Evolutionary conservation across 2,113 vertebrate species (phyloP), one percentile per base, ranked within the genome.

Genomic region (Microcebus lehilahytsara): DNA sequence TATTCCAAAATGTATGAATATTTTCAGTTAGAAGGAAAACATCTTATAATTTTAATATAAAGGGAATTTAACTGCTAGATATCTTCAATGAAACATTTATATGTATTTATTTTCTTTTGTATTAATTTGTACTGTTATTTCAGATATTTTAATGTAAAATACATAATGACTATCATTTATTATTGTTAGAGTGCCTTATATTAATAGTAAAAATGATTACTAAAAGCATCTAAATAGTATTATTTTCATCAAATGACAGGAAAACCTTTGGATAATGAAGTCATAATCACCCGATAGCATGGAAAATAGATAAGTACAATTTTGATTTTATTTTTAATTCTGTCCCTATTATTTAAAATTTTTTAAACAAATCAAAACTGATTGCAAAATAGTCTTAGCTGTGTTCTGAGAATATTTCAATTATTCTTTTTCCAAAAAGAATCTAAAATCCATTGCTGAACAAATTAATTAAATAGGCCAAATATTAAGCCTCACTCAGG

Each of bases 391-490:
- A 13, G 64, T 94, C 51, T 85, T 40, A 62, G 83, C 78, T 32
- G 42, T 56, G 16, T 67, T 85, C 58, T 49, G 17, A 64, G 56
- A 96, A 49, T n/a, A 16, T 87, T 92, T 94, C 79, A 85, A 69
- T 79, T 80, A 89, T 87, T 93, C 40, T 80, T 93, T 93, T 89
- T 74, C 40, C 30, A 69, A 58, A 93, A 75, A 77, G n/a, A 91
- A 96, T 85, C 85, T 87, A 89, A 78, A 95, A 96, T 67, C 40
- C 51, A 95, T 78, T 92, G 75, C 51, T 80, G 60, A 95, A 83
- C 86, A 93, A 95, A 97, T 97, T 91, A 94, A 95, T 90, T 95
- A 89, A 90, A 93, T 79, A 87, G 60, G 92, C 69, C 40, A 93
- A 95, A 86, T 88, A 92, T 71, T 96, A 97, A 95, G 32, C 46